These are phyloP conservation scores for Clostera curtula DNA, from an alignment of 2,888 invertebrate genomes.

Conservation along the genomic window DNA sequence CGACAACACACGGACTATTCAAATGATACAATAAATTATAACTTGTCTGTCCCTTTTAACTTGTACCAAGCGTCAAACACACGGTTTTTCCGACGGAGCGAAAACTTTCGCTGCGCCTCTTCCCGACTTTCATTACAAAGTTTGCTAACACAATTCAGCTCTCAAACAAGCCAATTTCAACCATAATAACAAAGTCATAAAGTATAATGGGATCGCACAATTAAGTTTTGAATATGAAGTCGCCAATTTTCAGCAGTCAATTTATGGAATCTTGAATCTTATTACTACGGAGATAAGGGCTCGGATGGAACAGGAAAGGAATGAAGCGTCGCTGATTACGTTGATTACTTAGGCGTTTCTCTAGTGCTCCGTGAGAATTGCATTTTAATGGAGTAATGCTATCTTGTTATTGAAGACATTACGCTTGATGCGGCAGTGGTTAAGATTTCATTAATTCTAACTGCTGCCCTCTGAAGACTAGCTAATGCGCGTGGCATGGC, in stretches of 20 bases:
- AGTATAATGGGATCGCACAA: slow-evolving; percentile 1
- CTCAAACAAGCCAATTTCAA: slow-evolving; percentile 8
- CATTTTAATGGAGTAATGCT: neutral
- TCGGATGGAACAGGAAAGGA: neutral
- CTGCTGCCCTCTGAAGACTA: no score
- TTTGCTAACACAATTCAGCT: slow-evolving; percentile 4
- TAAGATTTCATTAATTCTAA: no score
- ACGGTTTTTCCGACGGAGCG: slow-evolving; percentile 34
- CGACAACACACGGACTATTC: no score
- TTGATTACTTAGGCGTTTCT: slow-evolving; percentile 1
- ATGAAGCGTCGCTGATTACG: neutral
- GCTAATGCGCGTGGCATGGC: no score
- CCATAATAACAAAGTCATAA: slow-evolving; percentile 5
- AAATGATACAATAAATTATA: no score
- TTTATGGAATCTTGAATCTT: slow-evolving; percentile 9
- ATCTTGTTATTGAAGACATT: neutral
- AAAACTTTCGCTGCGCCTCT: slow-evolving; percentile 37
- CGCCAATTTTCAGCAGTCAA: slow-evolving; percentile 7
- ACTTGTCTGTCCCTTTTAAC: no score
- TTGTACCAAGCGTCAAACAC: slow-evolving; percentile 21
- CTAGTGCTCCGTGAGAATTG: neutral
- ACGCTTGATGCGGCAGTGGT: no score
- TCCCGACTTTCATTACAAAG: slow-evolving; percentile 27
- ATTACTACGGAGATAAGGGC: slow-evolving; percentile 1
- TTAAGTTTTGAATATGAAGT: slow-evolving; percentile 4